phyloP scores from a whole-genome alignment of 2,113 vertebrate genomes.

The Brachyistius frenatus region DNA sequence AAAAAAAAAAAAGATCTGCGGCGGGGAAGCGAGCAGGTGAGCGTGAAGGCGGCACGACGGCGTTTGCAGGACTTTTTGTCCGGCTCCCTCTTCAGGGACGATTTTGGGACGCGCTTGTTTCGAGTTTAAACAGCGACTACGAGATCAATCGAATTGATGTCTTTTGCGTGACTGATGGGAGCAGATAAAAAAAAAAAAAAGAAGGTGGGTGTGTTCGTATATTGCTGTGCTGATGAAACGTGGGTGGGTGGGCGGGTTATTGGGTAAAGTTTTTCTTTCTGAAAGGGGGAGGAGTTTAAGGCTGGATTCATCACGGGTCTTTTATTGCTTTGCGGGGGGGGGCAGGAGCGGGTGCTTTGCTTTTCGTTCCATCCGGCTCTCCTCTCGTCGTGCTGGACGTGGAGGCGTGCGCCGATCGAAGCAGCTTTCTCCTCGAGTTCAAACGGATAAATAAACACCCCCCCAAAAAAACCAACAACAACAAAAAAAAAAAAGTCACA shows the following conservation, averaged over 20 bases:
- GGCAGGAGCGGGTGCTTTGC: too few relatives aligned
- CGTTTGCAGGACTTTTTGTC: too few relatives aligned
- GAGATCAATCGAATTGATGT: not conserved
- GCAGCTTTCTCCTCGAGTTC: slow-evolving; percentile 1
- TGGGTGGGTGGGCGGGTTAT: too few relatives aligned
- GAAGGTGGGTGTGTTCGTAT: too few relatives aligned
- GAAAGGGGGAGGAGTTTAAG: slow-evolving; percentile 10
- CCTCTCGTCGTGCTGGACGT: too few relatives aligned
- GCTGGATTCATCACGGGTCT: not conserved
- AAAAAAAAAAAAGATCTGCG: too few relatives aligned
- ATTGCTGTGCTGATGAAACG: too few relatives aligned
- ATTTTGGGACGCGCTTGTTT: not conserved
- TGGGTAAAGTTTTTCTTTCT: too few relatives aligned
- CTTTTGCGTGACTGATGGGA: not conserved
- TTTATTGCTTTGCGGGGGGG: slow-evolving; percentile 68
- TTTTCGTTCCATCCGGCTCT: too few relatives aligned
- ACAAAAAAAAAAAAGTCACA: slow-evolving; percentile 12
- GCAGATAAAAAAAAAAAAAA: not conserved
- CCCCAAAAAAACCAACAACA: slow-evolving; percentile 28
- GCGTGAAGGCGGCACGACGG: too few relatives aligned
- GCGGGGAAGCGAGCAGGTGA: too few relatives aligned
- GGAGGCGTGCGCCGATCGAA: not conserved
- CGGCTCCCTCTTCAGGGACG: not conserved
- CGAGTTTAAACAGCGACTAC: too few relatives aligned
- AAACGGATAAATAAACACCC: not conserved